Evolutionary conservation across 2,113 vertebrate genomes (phyloP).

Genomic region (Plecotus auritus): DNA sequence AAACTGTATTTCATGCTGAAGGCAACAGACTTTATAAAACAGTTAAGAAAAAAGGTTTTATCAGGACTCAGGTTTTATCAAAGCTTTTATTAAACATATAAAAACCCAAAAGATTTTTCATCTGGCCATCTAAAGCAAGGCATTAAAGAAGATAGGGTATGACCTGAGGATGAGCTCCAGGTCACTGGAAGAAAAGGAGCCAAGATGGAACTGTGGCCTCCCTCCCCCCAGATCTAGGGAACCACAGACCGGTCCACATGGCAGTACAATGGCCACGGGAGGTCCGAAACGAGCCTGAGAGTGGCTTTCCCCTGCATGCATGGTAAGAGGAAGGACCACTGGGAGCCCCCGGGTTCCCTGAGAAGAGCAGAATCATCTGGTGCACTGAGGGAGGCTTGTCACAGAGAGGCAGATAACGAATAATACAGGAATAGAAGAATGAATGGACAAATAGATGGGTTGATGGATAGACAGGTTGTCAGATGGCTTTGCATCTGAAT

Average conservation of each 20-base stretch:
- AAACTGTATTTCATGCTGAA: background rate
- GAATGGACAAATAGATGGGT: background rate
- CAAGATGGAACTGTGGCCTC: background rate
- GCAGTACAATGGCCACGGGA: background rate
- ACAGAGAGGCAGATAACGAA: background rate
- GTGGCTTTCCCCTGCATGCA: accelerated
- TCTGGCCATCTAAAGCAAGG: background rate
- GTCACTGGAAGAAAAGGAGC: background rate
- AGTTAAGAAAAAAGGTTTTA: background rate
- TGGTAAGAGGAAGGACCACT: background rate
- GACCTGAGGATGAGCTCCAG: background rate
- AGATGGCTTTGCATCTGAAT: background rate
- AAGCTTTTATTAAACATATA: background rate
- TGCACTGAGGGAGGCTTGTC: background rate
- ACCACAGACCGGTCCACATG: background rate
- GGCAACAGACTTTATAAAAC: background rate
- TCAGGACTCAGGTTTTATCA: background rate
- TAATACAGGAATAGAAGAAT: background rate
- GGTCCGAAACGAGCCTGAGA: background rate
- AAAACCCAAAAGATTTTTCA: background rate
- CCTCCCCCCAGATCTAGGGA: background rate
- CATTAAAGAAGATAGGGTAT: background rate
- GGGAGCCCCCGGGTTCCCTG: accelerated
- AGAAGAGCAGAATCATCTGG: background rate
- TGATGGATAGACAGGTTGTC: background rate